Conservation (phyloP, 2,797 vertebrate genomes). For the Catamblyrhynchus diadema region DNA sequence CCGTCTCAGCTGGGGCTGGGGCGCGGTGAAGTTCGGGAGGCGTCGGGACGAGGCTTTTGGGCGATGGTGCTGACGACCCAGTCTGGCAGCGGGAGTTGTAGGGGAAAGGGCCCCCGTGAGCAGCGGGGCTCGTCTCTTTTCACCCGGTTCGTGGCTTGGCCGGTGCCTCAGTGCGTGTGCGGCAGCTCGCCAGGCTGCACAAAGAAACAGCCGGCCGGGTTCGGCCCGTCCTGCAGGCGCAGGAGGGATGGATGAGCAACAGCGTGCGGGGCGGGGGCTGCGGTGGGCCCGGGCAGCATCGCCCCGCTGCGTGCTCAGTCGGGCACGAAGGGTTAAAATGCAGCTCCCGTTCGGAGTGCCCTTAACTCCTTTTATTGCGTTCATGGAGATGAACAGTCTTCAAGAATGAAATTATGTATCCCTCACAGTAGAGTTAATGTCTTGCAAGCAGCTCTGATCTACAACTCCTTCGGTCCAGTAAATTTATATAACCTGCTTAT, state of each 20-base stretch:
- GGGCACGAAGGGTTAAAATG: neutral
- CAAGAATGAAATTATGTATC: neutral
- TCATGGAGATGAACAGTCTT: neutral
- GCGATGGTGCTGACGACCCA: neutral
- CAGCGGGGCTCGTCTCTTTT: neutral
- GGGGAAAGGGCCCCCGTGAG: neutral
- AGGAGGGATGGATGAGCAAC: neutral
- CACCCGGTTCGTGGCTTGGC: neutral
- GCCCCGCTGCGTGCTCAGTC: neutral
- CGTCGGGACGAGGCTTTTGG: neutral
- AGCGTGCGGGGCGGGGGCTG: neutral
- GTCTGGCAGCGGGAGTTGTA: neutral
- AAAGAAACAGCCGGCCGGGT: neutral
- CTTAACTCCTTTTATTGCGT: neutral
- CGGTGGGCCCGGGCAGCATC: neutral
- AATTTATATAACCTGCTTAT: constrained; percentile 61
- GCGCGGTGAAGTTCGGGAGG: neutral
- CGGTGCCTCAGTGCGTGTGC: neutral
- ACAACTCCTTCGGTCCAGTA: constrained; percentile 8
- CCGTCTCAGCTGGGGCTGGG: neutral
- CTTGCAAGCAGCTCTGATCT: neutral
- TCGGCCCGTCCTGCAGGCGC: neutral
- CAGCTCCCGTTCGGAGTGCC: neutral
- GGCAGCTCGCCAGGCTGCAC: neutral
- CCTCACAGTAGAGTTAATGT: neutral